These are phyloP conservation scores for Donacobius atricapilla DNA, from an alignment of 2,113 vertebrate species.

Conservation along the genomic window DNA sequence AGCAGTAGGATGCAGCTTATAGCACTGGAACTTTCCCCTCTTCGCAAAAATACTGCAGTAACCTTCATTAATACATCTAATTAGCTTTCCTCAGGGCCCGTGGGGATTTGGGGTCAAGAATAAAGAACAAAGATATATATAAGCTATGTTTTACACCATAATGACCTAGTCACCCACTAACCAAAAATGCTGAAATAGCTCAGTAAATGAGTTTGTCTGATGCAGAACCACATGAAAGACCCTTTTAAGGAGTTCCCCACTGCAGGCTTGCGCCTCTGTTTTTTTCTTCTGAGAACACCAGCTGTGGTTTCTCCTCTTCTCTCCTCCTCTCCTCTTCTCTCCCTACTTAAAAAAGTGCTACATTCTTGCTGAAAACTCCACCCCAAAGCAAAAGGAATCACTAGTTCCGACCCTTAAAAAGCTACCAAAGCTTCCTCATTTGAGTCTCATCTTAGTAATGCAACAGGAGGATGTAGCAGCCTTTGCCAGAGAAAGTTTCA, in stretches of 20 bases:
- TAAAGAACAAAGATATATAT: not conserved
- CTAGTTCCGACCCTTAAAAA: not conserved
- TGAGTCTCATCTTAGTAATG: not conserved
- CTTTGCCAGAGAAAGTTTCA: not conserved
- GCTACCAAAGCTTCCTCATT: not conserved
- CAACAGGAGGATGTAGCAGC: not conserved
- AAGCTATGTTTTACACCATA: not conserved
- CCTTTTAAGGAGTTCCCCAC: not conserved
- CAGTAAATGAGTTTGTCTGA: not conserved
- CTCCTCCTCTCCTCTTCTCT: not conserved
- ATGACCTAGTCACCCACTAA: not conserved
- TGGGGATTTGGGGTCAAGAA: not conserved
- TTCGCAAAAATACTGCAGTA: not conserved
- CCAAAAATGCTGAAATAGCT: slow-evolving; percentile 31
- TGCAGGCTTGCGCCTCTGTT: not conserved
- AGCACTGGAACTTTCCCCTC: not conserved
- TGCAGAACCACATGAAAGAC: slow-evolving; percentile 16
- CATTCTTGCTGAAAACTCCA: not conserved
- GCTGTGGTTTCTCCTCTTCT: not conserved
- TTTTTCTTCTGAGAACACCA: not conserved
- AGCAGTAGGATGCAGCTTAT: not conserved
- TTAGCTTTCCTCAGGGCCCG: not conserved
- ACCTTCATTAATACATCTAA: not conserved
- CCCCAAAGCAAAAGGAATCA: not conserved
- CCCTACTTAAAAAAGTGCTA: not conserved